Evolutionary conservation across 1,140 invertebrate species (phyloP), one percentile per base, ranked within the genome.

Genomic region (Phthorimaea operculella): DNA sequence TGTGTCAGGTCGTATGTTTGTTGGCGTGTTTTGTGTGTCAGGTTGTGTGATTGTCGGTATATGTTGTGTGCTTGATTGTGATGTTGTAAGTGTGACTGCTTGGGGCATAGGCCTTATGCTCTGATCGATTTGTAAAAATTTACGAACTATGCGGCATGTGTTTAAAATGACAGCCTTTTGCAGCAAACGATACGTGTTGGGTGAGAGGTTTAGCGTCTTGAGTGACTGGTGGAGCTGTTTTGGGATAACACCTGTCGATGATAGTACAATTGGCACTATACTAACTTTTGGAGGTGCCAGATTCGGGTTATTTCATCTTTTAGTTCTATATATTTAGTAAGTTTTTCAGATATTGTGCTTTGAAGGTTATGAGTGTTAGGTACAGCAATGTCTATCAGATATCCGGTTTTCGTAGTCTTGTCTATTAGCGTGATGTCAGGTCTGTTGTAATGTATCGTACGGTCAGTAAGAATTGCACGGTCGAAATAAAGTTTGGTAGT

Each of bases 91-190:
- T 28, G 21, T 28, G 21, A 28, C 21, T 28, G 21, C 21, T 28
- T 28, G 21, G 21, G 21, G 2, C 21, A 28, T 28, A 28, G 21
- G 21, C 21, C 9, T 28, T 28, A 28, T 28, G 45, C 16, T 14
- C n/a, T 48, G n/a, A 2, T 48, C 16, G 9, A 18, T 48, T 18
- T 48, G 45, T 14, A 66, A 56, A 21, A 63, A 58, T 45, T 62
- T 63, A 11, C 55, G 34, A 12, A 60, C 57, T 15, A 66, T 51
- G 21, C 57, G 49, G 21, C 59, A 65, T 4, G 59, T 66, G 33
- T 63, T 63, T 16, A 63, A 45, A 1, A 66, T 60, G 8, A 39
- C 56, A 1, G 56, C 56, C 48, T 64, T 64, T 49, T 65, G 52
- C 11, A 62, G 10, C 0, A 51, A 18, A 4, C 44, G 52, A 6